Evolutionary conservation across 2,888 invertebrate genomes (phyloP), one percentile per base, ranked within the genome.

Genomic region (Cecidostiba fungosa): DNA sequence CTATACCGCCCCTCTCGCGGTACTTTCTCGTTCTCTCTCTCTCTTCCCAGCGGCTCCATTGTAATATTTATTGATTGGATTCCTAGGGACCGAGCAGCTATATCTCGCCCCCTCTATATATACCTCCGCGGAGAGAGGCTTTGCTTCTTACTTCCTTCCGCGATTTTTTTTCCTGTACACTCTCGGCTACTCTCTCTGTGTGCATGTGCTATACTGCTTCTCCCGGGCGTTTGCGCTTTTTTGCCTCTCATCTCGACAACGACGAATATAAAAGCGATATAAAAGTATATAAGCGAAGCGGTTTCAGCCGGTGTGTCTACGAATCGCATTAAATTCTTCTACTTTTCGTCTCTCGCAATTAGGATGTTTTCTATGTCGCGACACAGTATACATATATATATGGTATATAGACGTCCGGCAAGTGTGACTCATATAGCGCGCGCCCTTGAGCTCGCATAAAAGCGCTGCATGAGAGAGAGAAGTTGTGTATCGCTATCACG

Each of bases 31-130:
- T 89, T 90, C 89, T 89, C 89, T 90, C 90, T 90, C 90, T 89
- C 92, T 92, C 92, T 92, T 89, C 90, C 54, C 90, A 90, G 89
- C 90, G 90, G 91, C 91, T 92, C 93, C 92, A 93, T 93, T 93
- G 93, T 93, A 93, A 93, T 93, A 93, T 93, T 93, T 93, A 93
- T 93, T 93, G 93, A 93, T 93, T 93, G 92, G 92, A 92, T 92
- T 92, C 91, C 91, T 91, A 91, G 91, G 90, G 90, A 90, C 90
- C 90, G 90, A 90, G 90, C 89, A 88, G 88, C 89, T 84, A 73
- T 77, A 23, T 84, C 73, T 80, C 78, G 39, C 76, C 54, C 81
- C 29, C 72, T 39, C 39, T 39, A 39, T 82, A 26, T 32, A 8
- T 82, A 36, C 77, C 62, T n/a, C 19, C 50, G 26, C 70, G 8